Base-by-base conservation (phyloP, 2,113 vertebrate genomes). In the Petroica traversi region DNA sequence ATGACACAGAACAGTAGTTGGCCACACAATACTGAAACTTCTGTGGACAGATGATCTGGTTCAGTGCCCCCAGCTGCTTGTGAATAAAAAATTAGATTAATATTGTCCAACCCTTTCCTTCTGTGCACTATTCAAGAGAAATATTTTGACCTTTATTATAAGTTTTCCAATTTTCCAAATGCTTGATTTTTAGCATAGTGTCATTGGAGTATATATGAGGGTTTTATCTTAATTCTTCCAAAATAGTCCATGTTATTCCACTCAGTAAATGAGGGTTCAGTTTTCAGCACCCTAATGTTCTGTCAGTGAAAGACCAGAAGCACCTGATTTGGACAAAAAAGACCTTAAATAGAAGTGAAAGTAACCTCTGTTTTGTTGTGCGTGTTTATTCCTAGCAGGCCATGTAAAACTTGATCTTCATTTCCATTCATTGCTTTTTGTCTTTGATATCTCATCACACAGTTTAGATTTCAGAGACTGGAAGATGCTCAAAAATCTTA, bases 311-410 rank as follows among this genome's bases (percentile, higher is more conserved):
- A 71, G 19, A 12, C 4, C 11, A 72, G 31, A 73, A 89, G n/a
- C 8, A 75, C 13, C 15, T 75, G 13, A 72, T 31, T n/a, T 78
- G 23, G 92, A 41, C 17, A 87, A 74, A 28, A 33, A 46, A 79
- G 9, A 45, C 7, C 29, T 61, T 33, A 64, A 76, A 43, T 11
- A 28, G 38, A 69, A 90, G 22, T 13, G 8, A 52, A 78, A 68
- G 6, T 41, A 25, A 29, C 19, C 34, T 59, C 16, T 2, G 1
- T 49, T 69, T 66, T 52, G 5, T n/a, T 51, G 24, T 72, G 24
- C 0, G 0, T 29, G 19, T 23, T 74, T 87, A 75, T 5, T 80
- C 74, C 28, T 5, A 57, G 4, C 6, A 45, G 24, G 6, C 38
- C 12, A 14, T 0, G 5, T 64, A 38, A 68, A 48, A 68, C 12